Conservation (phyloP, 1,140 invertebrate species). For the Drosophila kurseongensis region DNA sequence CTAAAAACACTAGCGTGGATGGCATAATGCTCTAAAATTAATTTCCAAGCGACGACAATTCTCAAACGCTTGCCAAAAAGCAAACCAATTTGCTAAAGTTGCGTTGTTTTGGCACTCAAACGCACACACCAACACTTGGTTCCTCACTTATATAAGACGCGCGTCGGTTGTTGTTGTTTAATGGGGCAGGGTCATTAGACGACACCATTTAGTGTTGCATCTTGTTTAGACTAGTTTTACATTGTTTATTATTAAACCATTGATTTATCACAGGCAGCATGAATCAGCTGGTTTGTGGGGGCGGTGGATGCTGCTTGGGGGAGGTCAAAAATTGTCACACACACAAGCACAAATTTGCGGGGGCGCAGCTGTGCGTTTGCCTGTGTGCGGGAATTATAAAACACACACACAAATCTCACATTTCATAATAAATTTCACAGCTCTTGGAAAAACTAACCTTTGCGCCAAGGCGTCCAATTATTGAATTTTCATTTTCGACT, state of each 20-base stretch:
- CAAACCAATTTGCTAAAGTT: conserved; percentile 70
- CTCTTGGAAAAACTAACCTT: conserved; percentile 60
- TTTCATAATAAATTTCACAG: conserved; percentile 62
- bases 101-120: conserved; percentile 56
- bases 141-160: conserved; percentile 70
- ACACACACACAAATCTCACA: conserved; percentile 54
- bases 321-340: conserved; percentile 67
- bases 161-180: conserved; percentile 27
- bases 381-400: conserved; percentile 63
- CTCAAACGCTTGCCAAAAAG: conserved; percentile 70
- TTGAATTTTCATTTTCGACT: conserved; percentile 75
- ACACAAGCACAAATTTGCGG: conserved; percentile 42
- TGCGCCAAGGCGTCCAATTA: conserved; percentile 52
- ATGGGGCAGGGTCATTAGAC: conserved; percentile 80
- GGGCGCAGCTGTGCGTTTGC: conserved; percentile 44
- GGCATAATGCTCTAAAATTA: conserved; percentile 83
- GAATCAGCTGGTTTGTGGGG: conserved; percentile 64
- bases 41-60: conserved; percentile 58
- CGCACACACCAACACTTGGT: conserved; percentile 15
- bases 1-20: conserved; percentile 52
- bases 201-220: conserved; percentile 50
- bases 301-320: conserved; percentile 48
- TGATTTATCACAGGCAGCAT: conserved; percentile 51
- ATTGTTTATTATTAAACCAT: conserved; percentile 17
- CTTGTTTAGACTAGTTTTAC: conserved; percentile 6